Evolutionary conservation across 30 jellyfish, hydroid and myxozoan species (phyloP).

Genomic region (Chrysaora quinquecirrha): DNA sequence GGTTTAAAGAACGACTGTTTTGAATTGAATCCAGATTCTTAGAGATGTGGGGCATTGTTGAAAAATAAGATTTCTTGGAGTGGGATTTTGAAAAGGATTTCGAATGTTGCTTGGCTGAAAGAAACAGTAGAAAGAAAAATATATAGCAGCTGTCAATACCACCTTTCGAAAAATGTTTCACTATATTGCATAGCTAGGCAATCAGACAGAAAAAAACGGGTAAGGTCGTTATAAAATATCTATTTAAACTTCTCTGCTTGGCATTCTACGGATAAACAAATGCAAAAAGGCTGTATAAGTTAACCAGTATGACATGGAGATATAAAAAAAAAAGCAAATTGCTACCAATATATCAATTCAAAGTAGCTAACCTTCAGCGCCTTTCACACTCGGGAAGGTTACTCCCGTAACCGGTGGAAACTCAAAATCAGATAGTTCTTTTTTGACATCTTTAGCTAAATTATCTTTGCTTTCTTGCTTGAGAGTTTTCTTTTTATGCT

Average conservation of each 20-base stretch:
- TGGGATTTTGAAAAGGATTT: conserved; percentile 38
- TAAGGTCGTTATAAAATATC: background rate
- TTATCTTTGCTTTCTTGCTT: conserved; percentile 48
- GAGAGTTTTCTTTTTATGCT: conserved; percentile 38
- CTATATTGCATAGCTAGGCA: background rate
- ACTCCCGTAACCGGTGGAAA: conserved; percentile 80
- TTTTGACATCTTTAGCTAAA: conserved; percentile 28
- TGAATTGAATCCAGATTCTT: conserved; percentile 74
- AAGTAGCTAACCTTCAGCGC: conserved; percentile 76
- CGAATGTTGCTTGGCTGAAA: conserved; percentile 47
- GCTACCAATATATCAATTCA: too few relatives aligned
- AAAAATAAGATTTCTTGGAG: conserved; percentile 55
- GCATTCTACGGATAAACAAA: background rate
- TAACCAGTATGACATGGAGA: background rate
- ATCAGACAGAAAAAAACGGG: background rate
- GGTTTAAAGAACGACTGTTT: conserved; percentile 6
- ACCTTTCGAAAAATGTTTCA: too few relatives aligned
- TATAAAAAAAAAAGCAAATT: background rate
- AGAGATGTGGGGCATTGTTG: conserved; percentile 90
- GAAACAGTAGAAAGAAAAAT: background rate
- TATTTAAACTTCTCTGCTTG: background rate
- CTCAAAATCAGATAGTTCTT: conserved; percentile 54
- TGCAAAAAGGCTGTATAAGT: too few relatives aligned
- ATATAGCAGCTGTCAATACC: background rate
- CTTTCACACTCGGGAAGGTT: conserved; percentile 83